Evolutionary conservation across 1,140 invertebrate species (phyloP).

Genomic region (Drosophila trapezifrons): DNA sequence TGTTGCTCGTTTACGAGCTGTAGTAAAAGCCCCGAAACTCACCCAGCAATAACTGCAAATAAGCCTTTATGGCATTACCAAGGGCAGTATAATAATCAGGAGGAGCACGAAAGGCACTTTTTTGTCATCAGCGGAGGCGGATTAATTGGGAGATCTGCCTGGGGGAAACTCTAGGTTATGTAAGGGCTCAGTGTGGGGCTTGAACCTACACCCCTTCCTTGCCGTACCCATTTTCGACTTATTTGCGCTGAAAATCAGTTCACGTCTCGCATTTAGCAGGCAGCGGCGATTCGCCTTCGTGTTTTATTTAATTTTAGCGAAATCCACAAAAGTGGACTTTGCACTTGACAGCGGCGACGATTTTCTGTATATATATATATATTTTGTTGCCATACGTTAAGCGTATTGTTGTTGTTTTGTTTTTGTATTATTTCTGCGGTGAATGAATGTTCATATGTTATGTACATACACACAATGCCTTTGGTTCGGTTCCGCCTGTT

Average conservation of each 20-base stretch:
- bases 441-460: conserved; percentile 58
- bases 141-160: neutral
- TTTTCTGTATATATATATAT: conserved; percentile 27
- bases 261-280: conserved; percentile 63
- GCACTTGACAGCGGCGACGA: conserved; percentile 53
- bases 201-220: neutral
- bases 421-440: conserved; percentile 54
- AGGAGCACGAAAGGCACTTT: conserved; percentile 19
- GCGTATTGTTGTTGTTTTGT: neutral
- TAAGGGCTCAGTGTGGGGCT: conserved; percentile 5
- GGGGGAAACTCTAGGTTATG: conserved; percentile 29
- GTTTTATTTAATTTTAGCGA: conserved; percentile 80
- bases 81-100: conserved; percentile 29
- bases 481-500: conserved; percentile 54
- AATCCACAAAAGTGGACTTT: conserved; percentile 75
- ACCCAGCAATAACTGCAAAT: conserved; percentile 29
- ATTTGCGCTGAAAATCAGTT: conserved; percentile 56
- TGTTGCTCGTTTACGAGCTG: conserved; percentile 27
- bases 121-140: conserved; percentile 27
- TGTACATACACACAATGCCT: conserved; percentile 7
- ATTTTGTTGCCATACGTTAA: conserved; percentile 7
- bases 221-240: too few species aligned
- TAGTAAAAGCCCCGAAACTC: conserved; percentile 28
- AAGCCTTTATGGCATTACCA: conserved; percentile 33
- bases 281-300: conserved; percentile 53